Base-by-base conservation (phyloP, 2,888 invertebrate species). In the Epsilonema sp. region DNA sequence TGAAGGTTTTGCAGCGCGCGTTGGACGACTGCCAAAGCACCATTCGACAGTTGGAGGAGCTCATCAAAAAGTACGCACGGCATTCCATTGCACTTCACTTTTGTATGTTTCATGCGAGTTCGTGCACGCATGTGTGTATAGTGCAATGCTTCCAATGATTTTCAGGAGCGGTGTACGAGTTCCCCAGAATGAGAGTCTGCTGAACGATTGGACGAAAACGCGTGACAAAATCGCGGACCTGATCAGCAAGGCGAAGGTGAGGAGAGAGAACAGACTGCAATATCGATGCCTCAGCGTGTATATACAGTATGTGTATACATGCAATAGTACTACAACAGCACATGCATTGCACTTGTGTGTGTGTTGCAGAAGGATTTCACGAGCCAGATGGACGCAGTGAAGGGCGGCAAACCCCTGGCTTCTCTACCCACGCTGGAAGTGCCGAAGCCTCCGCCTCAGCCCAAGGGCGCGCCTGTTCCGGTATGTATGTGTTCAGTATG, bases 1-100 rank as follows among this genome's bases (percentile, higher is more conserved):
- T 56, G 8, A 48, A 51, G 26, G 46, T 55, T 20, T 51, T 60
- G 42, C 58, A 60, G 42, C 52, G 57, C 8, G 57, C 61, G 22
- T 50, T 47, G 16, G 54, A 54, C 22, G 59, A 60, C 25, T 57
- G 59, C 52, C 22, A 52, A n/a, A 25, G 20, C 26, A 50, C 54
- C 37, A 51, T 54, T 22, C 26, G 43, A 26, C 45, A 49, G 11
- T 20, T 48, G 20, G 56, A 56, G 24, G 50, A 47, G 2, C 8
- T 41, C 5, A 16, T 20, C 19, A 47, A 47, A 38, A 47, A 22
- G 47, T 47, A 19, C 31, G 16, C 31, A 11, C 5, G 5, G 5
- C 8, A 31, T 31, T 31, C 16, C 8, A 16, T 16, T 16, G 8
- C 16, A 31, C 8, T 31, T 31, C 8, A 16, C 8, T 31, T 16